phyloP scores from a whole-genome alignment of 2,797 vertebrate genomes.

The Syngnathus acus region DNA sequence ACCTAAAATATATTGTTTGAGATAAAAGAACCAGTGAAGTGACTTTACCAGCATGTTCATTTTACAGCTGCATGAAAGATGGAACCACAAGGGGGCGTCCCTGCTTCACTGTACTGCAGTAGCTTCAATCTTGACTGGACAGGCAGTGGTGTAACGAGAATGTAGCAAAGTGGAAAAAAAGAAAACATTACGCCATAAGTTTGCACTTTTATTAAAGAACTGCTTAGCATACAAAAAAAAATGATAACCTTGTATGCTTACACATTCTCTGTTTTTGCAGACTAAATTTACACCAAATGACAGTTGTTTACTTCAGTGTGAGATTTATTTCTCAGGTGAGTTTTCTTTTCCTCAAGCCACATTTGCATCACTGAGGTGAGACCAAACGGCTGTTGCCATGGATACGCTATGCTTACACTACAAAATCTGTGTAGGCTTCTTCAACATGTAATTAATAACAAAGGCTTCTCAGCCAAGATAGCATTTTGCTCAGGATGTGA shows the following conservation, averaged over 20 bases:
- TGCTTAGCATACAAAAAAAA: background rate
- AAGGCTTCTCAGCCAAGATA: slow-evolving; percentile 68
- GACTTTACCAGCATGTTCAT: background rate
- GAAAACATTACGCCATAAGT: background rate
- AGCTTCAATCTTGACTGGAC: background rate
- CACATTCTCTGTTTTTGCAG: too few species aligned
- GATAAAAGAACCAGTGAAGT: too few species aligned
- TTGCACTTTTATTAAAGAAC: background rate
- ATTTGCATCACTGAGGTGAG: slow-evolving; percentile 39
- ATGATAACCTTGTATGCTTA: background rate
- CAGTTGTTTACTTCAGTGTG: too few species aligned
- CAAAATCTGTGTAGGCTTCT: slow-evolving; percentile 70
- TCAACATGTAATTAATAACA: slow-evolving; percentile 77
- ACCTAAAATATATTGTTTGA: too few species aligned
- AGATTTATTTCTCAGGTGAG: background rate
- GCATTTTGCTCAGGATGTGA: slow-evolving; percentile 48
- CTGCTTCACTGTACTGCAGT: background rate
- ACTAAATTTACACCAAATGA: too few species aligned
- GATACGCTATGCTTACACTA: slow-evolving; percentile 68
- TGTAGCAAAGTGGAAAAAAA: background rate
- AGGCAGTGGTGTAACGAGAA: background rate
- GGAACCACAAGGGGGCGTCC: slow-evolving; percentile 16
- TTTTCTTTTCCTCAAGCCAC: background rate
- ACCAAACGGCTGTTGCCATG: slow-evolving; percentile 72
- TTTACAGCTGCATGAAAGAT: background rate